Evolutionary conservation across 2,797 vertebrate species (phyloP), one percentile per base, ranked within the genome.

Genomic region (Sorex maritimensis): DNA sequence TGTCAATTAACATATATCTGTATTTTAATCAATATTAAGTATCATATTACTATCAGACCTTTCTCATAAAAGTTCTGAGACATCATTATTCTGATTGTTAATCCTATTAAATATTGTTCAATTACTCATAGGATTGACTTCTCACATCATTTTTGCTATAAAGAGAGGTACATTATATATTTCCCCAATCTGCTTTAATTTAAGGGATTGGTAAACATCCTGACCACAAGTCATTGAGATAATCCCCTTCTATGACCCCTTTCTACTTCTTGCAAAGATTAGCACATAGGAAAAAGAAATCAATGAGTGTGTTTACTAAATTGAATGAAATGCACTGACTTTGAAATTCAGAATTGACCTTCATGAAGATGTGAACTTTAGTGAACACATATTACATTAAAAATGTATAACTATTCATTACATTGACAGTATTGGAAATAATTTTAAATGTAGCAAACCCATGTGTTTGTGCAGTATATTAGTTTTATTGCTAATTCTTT

Each of bases 251-350:
- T 9, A 5, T 73, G 52, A 75, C 24, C 23, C 4, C 10, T 46
- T 15, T 30, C 52, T 3, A 63, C 24, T 79, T 3, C 24, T 67
- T 67, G 8, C 21, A 91, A 6, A 67, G 71, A 71, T 13, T 94
- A 85, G 4, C 44, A 92, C 24, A 49, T 24, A 74, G 69, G 23
- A 72, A 80, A 14, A 86, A 44, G 30, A 86, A 41, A 90, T 75
- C 67, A 72, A 72, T 87, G 63, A 41, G 6, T 11, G 0, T 49
- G 78, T 81, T 92, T 69, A 91, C 73, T 84, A 92, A 84, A 86
- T 81, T 78, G 19, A 89, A 41, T 78, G 8, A 41, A 91, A 78
- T n/a, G 7, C 6, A 85, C 30, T 84, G 30, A 79, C 65, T 89
- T 81, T 78, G 13, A 4, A 86, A 84, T 65, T 3, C 28, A 78